Percentiles rank a stretch among this genome's conserved stretches.
phyloP scores from a whole-genome alignment of 2,113 vertebrate genomes.

The Zosterops lateralis region DNA sequence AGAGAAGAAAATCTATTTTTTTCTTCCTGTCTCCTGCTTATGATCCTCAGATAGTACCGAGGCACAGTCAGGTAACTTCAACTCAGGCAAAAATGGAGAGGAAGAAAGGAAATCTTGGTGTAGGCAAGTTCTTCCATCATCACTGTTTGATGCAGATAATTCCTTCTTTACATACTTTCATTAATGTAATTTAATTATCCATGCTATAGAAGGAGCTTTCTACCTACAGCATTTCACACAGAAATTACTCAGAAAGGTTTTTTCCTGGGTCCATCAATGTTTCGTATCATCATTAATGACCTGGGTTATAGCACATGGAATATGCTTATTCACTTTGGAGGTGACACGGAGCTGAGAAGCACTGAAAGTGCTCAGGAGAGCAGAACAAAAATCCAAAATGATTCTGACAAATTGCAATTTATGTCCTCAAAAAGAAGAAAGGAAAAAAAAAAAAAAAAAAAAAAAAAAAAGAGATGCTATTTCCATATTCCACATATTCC shows the following conservation, averaged over 20 bases:
- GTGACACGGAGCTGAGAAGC: slow-evolving; percentile 8
- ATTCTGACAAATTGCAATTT: neutral
- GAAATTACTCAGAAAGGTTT: neutral
- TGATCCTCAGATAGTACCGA: neutral
- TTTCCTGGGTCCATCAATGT: neutral
- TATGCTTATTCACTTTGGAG: slow-evolving; percentile 8
- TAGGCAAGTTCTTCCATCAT: neutral
- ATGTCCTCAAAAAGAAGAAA: neutral
- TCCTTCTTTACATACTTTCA: neutral
- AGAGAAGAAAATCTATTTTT: neutral
- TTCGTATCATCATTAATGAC: slow-evolving; percentile 26
- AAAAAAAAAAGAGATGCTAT: neutral
- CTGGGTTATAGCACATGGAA: neutral
- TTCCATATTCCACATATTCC: neutral
- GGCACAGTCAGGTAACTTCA: neutral
- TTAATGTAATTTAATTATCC: slow-evolving; percentile 5
- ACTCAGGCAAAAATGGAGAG: neutral
- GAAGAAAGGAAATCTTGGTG: neutral
- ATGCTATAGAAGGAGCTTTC: neutral
- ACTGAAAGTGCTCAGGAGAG: neutral
- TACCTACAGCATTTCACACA: neutral
- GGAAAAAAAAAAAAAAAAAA: no score
- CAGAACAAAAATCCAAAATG: neutral
- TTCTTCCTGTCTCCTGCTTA: neutral
- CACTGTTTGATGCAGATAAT: neutral